These are phyloP conservation scores for Cyphomyrmex costatus DNA, from an alignment of 1,140 invertebrate genomes.

Conservation along the genomic window DNA sequence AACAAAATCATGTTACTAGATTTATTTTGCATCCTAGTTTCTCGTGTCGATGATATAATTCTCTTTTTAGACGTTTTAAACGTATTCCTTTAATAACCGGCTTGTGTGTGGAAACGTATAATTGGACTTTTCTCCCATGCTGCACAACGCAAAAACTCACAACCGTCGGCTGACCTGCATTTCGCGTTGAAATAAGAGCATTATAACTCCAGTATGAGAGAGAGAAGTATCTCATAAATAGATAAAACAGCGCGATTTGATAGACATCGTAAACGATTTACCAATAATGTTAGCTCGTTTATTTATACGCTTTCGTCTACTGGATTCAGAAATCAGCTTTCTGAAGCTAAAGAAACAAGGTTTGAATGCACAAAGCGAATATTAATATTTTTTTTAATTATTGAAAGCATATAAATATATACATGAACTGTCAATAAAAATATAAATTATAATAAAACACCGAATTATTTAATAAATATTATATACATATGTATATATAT, in stretches of 20 bases:
- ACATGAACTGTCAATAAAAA: neutral
- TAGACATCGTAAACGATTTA: conserved; percentile 59
- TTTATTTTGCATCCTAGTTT: conserved; percentile 18
- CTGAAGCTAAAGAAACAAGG: neutral
- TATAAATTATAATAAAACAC: neutral
- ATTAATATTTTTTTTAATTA: conserved; percentile 14
- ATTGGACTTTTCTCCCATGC: conserved; percentile 18
- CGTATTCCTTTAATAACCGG: conserved; percentile 17
- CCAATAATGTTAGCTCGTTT: conserved; percentile 1
- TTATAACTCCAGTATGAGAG: neutral
- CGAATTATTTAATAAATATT: neutral
- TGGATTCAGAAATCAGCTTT: neutral
- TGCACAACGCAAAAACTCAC: conserved; percentile 25
- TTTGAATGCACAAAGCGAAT: neutral
- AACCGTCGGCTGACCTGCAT: conserved; percentile 37
- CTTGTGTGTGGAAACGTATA: conserved; percentile 39
- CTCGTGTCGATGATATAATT: neutral
- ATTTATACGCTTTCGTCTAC: neutral
- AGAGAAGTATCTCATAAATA: conserved; percentile 43
- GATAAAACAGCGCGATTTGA: conserved; percentile 37
- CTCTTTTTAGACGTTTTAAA: conserved; percentile 2
- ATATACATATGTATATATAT: too few relatives aligned
- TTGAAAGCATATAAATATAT: neutral
- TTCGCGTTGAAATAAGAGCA: conserved; percentile 41
- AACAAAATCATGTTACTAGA: neutral